Evolutionary conservation across 2,797 vertebrate species (phyloP), one percentile per base, ranked within the genome.

Genomic region (Takifugu rubripes): DNA sequence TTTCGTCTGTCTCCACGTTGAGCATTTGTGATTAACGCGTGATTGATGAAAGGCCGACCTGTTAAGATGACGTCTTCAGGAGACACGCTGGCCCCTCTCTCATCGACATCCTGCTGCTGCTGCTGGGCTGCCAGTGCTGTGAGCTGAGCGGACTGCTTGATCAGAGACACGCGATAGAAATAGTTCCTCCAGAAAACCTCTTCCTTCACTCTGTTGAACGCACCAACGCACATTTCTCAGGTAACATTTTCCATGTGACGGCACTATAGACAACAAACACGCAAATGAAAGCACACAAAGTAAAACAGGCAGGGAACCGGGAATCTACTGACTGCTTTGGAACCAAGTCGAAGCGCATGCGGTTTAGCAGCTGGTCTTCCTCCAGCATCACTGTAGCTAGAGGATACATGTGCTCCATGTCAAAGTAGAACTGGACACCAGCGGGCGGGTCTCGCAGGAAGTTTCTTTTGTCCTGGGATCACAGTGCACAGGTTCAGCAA

Each of bases 321-420:
- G 25, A 11, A 3, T 14, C 24, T 33, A 68, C 97, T 94, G 76
- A 98, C 97, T 91, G 93, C 89, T 98, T 98, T 27, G 97, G 96
- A 52, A 99, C 96, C 0, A 99, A 91, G 84, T 96, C 94, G 25
- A 98, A 99, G 71, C 97, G 93, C 97, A 99, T 99, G 84, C 93
- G 91, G 70, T 95, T 98, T 29, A 99, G 94, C n/a, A 99, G 91
- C 44, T 98, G 89, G 25, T 98, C 96, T 75, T 99, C 96, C 65
- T 97, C 95, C 54, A 99, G 86, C 96, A 99, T 98, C 78, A 97
- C 93, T 63, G 95, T 60, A 56, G 96, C 96, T 24, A 97, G 86
- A 0, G 96, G 94, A 78, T 93, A 97, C 93, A 98, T 98, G 70
- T 95, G 94, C 60, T 97, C 95, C 81, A 97, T 96, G 73, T 97